Conservation (phyloP, 2,797 vertebrate genomes). For the Apodemus agrarius region DNA sequence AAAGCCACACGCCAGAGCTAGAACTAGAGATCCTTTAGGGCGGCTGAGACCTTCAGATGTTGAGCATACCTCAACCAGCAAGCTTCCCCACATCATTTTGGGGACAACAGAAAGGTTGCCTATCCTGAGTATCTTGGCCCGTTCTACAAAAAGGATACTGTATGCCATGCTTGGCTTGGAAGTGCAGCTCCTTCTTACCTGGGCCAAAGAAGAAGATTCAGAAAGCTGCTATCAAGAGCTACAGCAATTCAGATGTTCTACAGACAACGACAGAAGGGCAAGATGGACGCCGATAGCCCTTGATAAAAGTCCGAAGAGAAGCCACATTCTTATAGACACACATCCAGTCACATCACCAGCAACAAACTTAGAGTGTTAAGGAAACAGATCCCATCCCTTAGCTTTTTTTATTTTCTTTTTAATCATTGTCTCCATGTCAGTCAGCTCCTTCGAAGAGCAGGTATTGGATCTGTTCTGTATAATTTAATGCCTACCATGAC, state of each 20-base stretch:
- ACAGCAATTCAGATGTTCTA: not conserved
- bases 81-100: not conserved
- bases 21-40: not conserved
- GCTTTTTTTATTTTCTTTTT: slow-evolving; percentile 38
- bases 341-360: slow-evolving; percentile 60
- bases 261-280: slow-evolving; percentile 74
- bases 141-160: not conserved
- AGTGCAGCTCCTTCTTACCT: not conserved
- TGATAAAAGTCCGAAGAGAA: slow-evolving; percentile 75
- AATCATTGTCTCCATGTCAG: not conserved
- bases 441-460: not conserved
- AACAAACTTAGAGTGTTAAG: slow-evolving; percentile 43
- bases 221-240: not conserved
- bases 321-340: slow-evolving; percentile 62
- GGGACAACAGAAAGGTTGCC: not conserved
- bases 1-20: not conserved
- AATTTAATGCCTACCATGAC: slow-evolving; percentile 13
- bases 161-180: no score
- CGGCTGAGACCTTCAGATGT: not conserved
- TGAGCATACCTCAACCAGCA: not conserved
- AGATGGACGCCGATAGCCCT: slow-evolving; percentile 84
- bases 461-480: not conserved
- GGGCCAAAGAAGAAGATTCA: not conserved
- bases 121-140: not conserved
- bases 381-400: slow-evolving; percentile 73